phyloP scores from a whole-genome alignment of 1,140 invertebrate genomes.

The Popillia japonica region DNA sequence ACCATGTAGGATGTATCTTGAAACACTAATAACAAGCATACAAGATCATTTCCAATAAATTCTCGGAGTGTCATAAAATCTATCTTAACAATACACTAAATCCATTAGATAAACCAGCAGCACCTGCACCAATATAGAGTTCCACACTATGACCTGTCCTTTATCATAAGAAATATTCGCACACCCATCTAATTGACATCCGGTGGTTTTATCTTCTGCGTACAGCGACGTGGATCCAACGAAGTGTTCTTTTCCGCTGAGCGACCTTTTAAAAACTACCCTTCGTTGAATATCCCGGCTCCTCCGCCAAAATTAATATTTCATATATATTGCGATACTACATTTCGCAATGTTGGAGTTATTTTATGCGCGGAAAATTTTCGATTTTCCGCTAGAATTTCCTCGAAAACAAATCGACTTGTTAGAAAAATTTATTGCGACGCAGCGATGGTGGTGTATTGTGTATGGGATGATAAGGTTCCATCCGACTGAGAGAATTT shows the following conservation, averaged over 20 bases:
- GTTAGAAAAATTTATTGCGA: slow-evolving; percentile 19
- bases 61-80: no score
- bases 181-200: neutral
- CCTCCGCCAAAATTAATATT: neutral
- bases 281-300: neutral
- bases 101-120: neutral
- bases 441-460: neutral
- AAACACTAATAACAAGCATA: no score
- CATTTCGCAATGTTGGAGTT: neutral
- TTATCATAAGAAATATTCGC: neutral
- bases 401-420: slow-evolving; percentile 24
- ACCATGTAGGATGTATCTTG: no score
- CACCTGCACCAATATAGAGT: neutral
- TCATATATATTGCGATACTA: neutral
- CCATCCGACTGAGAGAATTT: no score
- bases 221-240: neutral
- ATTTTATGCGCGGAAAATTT: slow-evolving; percentile 3
- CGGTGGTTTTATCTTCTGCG: neutral
- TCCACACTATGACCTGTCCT: neutral
- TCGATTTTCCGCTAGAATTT: slow-evolving; percentile 29
- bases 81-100: no score
- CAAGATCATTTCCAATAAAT: no score
- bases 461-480: no score
- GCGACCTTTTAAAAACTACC: neutral
- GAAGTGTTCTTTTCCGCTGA: neutral